Evolutionary conservation across 2,888 invertebrate genomes (phyloP), one percentile per base, ranked within the genome.

Genomic region (Rosalia funebris): DNA sequence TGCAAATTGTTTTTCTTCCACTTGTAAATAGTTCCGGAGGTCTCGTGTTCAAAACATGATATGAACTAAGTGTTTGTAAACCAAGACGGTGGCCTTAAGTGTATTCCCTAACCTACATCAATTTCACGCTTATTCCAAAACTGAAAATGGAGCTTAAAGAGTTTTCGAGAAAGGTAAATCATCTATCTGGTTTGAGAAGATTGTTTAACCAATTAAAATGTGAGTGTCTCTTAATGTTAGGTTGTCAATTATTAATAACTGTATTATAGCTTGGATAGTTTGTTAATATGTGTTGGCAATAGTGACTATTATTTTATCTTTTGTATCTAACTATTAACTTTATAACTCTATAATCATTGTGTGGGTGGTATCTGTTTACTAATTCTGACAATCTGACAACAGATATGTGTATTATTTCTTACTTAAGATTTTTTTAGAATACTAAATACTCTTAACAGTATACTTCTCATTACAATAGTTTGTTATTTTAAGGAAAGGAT

Each of bases 71-170:
- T 56, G 44, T 17, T 50, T 39, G 10, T 20, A 9, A 54, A 9
- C 45, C 9, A 25, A 37, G 31, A 20, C 39, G 44, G 44, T 12
- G 44, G 25, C 12, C 20, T 25, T 25, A 11, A 25, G 2, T 14
- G 11, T 9, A 11, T 17, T 16, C 14, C 4, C 10, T 37, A 17
- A 15, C 11, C 11, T 52, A 41, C 20, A 36, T 39, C 19, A 16
- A 42, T 31, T 2, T 36, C 12, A 15, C 16, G 10, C 19, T 17
- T 39, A 31, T 20, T 32, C 19, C 17, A 7, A 45, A 20, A 39
- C 50, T 14, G 15, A 20, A 10, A 12, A 68, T 70, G 70, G 70
- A 70, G 57, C 62, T 70, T 11, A 53, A 62, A 57, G 70, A 70
- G 52, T 60, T 70, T 48, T 55, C 66, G 32, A 62, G 59, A 58